Conservation (phyloP, 2,113 vertebrate species). For the Hippocampus barbouri region DNA sequence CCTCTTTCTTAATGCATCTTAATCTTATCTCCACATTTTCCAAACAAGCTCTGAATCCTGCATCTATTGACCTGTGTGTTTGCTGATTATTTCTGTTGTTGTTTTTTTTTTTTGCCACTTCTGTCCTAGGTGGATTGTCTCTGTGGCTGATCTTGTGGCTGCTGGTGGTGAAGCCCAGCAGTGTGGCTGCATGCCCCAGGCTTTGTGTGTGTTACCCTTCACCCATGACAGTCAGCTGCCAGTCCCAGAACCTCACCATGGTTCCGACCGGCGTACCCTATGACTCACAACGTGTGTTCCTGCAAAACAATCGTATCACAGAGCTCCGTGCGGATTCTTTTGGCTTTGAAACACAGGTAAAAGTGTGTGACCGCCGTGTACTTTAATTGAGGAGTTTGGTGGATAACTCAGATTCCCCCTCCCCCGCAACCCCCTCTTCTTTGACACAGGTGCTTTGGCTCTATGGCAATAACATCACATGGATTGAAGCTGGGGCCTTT, state of each 20-base stretch:
- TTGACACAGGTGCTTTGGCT: constrained; percentile 82
- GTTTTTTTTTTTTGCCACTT: background rate
- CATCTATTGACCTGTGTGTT: background rate
- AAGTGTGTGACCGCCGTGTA: background rate
- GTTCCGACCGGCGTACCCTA: constrained; percentile 85
- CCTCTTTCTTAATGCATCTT: background rate
- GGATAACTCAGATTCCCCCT: background rate
- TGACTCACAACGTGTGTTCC: constrained; percentile 89
- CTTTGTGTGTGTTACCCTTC: constrained; percentile 94
- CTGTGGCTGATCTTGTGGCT: constrained; percentile 81
- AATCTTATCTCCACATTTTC: background rate
- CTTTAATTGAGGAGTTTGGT: background rate
- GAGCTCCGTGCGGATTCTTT: constrained; percentile 89
- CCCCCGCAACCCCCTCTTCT: background rate
- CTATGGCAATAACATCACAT: constrained; percentile 95
- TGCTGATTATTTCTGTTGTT: background rate
- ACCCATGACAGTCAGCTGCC: constrained; percentile 96
- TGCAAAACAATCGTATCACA: constrained; percentile 96
- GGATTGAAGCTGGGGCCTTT: constrained; percentile 91
- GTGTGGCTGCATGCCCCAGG: constrained; percentile 78
- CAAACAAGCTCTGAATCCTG: background rate
- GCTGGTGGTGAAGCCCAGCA: constrained; percentile 76
- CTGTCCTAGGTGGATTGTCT: constrained; percentile 67
- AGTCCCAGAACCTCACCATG: constrained; percentile 91
- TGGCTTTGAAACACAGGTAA: constrained; percentile 84